A percentile compares a stretch with the other conserved stretches of the same genome.
phyloP scores from a whole-genome alignment of 1,140 invertebrate species.

The Diabrotica undecimpunctata region DNA sequence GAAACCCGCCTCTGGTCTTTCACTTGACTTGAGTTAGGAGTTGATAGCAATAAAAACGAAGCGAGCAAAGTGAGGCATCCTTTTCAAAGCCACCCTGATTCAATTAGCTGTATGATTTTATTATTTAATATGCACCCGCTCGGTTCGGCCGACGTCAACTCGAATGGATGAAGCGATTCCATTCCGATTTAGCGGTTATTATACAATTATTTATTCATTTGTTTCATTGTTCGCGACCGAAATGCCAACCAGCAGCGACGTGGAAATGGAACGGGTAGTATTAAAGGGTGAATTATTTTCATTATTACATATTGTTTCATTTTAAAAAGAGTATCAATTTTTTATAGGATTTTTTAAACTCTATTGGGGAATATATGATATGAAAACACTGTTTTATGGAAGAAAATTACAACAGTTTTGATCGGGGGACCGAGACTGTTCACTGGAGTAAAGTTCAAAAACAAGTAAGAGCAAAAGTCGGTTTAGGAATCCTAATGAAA shows the following conservation, averaged over 20 bases:
- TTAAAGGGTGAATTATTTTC: no score
- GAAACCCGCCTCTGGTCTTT: neutral
- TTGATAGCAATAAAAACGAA: neutral
- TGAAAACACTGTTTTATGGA: no score
- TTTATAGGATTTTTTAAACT: no score
- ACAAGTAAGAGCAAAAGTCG: no score
- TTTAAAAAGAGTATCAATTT: no score
- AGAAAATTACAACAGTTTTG: no score
- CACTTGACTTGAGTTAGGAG: neutral
- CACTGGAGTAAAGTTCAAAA: no score
- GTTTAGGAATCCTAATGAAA: no score
- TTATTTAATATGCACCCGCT: slow-evolving; percentile 2
- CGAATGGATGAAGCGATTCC: neutral
- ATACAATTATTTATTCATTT: slow-evolving; percentile 3
- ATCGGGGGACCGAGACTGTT: no score
- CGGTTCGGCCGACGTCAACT: neutral
- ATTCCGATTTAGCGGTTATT: neutral
- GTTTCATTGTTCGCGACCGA: neutral
- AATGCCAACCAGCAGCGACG: neutral
- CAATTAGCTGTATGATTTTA: slow-evolving; percentile 2
- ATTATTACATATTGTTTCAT: no score
- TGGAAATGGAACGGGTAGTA: neutral
- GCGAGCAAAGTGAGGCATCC: neutral
- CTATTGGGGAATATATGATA: no score
- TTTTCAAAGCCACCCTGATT: neutral